Evolutionary conservation across 2,888 invertebrate genomes (phyloP).

Genomic region (Perithous albicinctus): DNA sequence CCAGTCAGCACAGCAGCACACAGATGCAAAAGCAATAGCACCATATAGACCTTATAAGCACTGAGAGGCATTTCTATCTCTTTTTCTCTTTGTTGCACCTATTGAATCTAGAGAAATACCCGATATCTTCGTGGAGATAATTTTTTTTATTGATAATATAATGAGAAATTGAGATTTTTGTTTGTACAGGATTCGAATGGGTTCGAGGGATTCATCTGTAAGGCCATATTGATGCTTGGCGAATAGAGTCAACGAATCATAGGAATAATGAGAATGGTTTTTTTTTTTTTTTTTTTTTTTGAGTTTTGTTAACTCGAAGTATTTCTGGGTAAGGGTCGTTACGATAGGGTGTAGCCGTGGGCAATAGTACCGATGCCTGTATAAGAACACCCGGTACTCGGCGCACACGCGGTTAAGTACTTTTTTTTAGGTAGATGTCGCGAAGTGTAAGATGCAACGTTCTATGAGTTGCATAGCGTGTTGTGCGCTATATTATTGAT

Average conservation of each 20-base stretch:
- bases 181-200: conserved; percentile 41
- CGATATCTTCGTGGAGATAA: conserved; percentile 29
- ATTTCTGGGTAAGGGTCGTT: not conserved
- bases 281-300: too few relatives aligned
- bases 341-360: not conserved
- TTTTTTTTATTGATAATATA: conserved; percentile 33
- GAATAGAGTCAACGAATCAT: not conserved
- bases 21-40: not conserved
- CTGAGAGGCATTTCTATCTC: conserved; percentile 25
- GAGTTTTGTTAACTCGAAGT: not conserved
- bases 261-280: conserved; percentile 13
- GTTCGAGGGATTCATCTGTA: conserved; percentile 20
- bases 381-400: too few relatives aligned
- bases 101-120: conserved; percentile 3
- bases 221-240: too few relatives aligned
- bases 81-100: conserved; percentile 18
- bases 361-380: not conserved
- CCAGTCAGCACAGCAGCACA: conserved; percentile 37
- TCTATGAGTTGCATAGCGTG: too few relatives aligned
- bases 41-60: not conserved
- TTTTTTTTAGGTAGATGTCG: not conserved
- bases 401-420: not conserved
- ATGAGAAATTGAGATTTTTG: conserved; percentile 47
- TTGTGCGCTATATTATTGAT: not conserved
- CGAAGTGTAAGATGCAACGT: not conserved